These are phyloP conservation scores for Pseudomyrmex sp. DNA, from an alignment of 1,140 invertebrate genomes.

Conservation along the genomic window DNA sequence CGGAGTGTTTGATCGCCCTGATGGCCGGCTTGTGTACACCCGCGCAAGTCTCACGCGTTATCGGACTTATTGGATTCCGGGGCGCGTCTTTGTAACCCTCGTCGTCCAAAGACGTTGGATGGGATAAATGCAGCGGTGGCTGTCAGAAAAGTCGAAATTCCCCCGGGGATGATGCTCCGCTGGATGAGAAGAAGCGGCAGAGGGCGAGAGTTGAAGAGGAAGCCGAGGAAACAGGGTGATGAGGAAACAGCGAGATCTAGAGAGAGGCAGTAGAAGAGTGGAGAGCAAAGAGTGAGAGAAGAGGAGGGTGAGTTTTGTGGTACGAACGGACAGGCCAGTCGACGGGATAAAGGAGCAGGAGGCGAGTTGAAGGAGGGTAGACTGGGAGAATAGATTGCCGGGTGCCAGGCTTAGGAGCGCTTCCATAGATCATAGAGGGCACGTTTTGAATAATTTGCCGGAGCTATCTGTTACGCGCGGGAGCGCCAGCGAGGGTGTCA, in stretches of 20 bases:
- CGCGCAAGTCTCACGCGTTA: conserved; percentile 69
- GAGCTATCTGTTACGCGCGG: conserved; percentile 58
- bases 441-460: conserved; percentile 80
- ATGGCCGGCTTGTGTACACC: conserved; percentile 25
- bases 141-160: conserved; percentile 79
- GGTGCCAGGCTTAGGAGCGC: conserved; percentile 70
- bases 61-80: conserved; percentile 80
- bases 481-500: conserved; percentile 42
- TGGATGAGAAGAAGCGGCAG: conserved; percentile 40
- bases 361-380: not conserved
- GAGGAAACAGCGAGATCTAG: conserved; percentile 16
- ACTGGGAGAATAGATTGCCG: conserved; percentile 70
- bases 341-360: conserved; percentile 12
- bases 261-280: conserved; percentile 19
- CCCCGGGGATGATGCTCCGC: conserved; percentile 64
- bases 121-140: conserved; percentile 76
- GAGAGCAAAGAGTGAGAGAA: conserved; percentile 14
- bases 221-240: conserved; percentile 34
- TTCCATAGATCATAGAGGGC: conserved; percentile 76
- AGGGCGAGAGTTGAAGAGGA: conserved; percentile 8
- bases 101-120: conserved; percentile 76
- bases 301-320: conserved; percentile 25
- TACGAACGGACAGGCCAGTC: conserved; percentile 50
- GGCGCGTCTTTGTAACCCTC: conserved; percentile 75
- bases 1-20: not conserved